Base-by-base conservation (phyloP, 1,140 invertebrate species). In the Lysiphlebus fabarum region DNA sequence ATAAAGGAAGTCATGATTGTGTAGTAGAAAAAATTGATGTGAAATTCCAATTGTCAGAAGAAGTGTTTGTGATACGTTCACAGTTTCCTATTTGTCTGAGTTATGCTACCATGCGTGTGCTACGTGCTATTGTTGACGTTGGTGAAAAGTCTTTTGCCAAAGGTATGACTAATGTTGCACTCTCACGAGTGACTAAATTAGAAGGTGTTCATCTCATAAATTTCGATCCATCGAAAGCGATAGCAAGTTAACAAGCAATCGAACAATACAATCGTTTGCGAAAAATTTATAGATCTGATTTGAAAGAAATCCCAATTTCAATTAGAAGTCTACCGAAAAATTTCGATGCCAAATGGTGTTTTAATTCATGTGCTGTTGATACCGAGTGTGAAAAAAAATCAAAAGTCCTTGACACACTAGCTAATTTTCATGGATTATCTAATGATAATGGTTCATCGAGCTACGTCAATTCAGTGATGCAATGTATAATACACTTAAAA, bases 131-230 rank as follows among this genome's bases (percentile, higher is more conserved):
- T 14, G 43, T 67, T 7, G 64, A 67, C 56, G 56, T 65, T 5
- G 61, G 57, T 7, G 41, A 57, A 34, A 49, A 53, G n/a, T 48
- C 64, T 33, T 66, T 70, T 54, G 38, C 62, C 26, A 37, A 36
- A 36, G 69, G 70, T 4, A 62, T 68, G 48, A 57, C 62, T 11
- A 70, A 68, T 57, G 68, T 72, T 14, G 68, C 68, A 7, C 49
- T 71, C 6, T 67, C 66, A 9, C 59, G 68, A 43, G 62, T 65
- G 5, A 67, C 50, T 8, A 63, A 38, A 36, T 45, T 72, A 11
- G 56, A 66, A 26, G 70, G 64, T 5, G 33, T 70, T 1, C 65
- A 69, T 51, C 34, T 59, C 62, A 56, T 64, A 60, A 38, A 67
- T 51, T 59, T 58, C 10, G 62, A 59, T 53, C 56, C 59, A 38